Evolutionary conservation across 2,797 vertebrate species (phyloP), one percentile per base, ranked within the genome.

Genomic region (Morus bassanus): DNA sequence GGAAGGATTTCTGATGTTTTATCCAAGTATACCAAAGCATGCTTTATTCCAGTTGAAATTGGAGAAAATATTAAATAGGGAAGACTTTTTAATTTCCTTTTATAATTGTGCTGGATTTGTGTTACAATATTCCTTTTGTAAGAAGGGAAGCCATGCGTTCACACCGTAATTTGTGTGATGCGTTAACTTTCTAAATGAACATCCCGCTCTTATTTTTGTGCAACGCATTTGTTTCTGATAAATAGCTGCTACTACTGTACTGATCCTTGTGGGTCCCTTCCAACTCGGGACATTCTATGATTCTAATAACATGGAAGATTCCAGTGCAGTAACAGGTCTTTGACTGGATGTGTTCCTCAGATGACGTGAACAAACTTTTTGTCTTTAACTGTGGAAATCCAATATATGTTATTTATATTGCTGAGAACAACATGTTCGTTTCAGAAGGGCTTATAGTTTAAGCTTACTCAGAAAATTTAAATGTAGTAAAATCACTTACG

Each of bases 1-100:
- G 23, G 9, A 3, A 37, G 25, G 64, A 43, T 59, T 70, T 78
- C 9, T 18, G 3, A 2, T 5, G 13, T 31, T 76, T 84, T 51
- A 25, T 27, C 15, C 30, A 28, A 13, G 4, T 56, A 0, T 14
- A 18, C 5, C 18, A 4, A 75, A 57, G 6, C 0, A 0, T n/a
- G 33, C 25, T 67, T 41, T 48, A 15, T 76, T 35, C 7, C 1
- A 21, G 33, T 28, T 68, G 33, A 43, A 88, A 78, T 2, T 7
- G 21, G 13, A 56, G 24, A 48, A 88, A 53, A 68, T 45, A 18
- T 7, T 45, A 28, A 46, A 18, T 15, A 37, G 27, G 60, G 31
- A 59, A 37, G 69, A 31, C 19, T 81, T 81, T 63, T 41, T 54
- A 41, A 22, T 81, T 81, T 67, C 60, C 51, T 77, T 41, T 33